Percentiles rank a stretch among this genome's conserved stretches.
phyloP scores from a whole-genome alignment of 1,140 invertebrate genomes.

The Steinernema feltiae region DNA sequence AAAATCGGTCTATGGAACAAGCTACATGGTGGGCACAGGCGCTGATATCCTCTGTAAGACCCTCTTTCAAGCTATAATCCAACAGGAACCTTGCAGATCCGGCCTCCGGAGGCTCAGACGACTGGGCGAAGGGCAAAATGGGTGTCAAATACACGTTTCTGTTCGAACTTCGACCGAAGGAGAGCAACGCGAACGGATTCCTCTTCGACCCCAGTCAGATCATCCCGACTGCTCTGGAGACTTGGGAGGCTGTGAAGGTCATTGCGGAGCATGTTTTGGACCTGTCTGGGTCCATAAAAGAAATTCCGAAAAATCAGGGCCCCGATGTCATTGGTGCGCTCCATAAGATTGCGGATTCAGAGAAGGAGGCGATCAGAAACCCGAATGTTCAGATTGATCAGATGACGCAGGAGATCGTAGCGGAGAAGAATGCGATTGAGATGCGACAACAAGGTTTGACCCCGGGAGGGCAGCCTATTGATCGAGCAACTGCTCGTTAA shows the following conservation, averaged over 20 bases:
- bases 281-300: background rate
- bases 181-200: constrained; percentile 60
- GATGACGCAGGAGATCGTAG: too few relatives aligned
- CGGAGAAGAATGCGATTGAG: too few relatives aligned
- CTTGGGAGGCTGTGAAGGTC: constrained; percentile 65
- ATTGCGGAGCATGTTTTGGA: background rate
- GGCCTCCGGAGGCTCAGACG: constrained; percentile 59
- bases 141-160: constrained; percentile 59
- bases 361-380: background rate
- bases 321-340: background rate
- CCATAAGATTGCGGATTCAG: background rate
- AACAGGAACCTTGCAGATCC: constrained; percentile 58
- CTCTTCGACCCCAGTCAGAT: constrained; percentile 65
- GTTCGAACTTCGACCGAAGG: constrained; percentile 59
- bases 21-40: constrained; percentile 54
- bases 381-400: background rate
- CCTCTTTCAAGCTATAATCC: too few relatives aligned
- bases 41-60: constrained; percentile 53
- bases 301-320: background rate
- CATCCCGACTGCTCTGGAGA: constrained; percentile 69
- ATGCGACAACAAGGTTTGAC: too few relatives aligned
- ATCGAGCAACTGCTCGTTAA: too few relatives aligned
- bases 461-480: too few relatives aligned
- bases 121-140: constrained; percentile 60
- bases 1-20: constrained; percentile 52